Evolutionary conservation across 2,888 invertebrate species (phyloP), one percentile per base, ranked within the genome.

Genomic region (Mesopsocus fuscifrons): DNA sequence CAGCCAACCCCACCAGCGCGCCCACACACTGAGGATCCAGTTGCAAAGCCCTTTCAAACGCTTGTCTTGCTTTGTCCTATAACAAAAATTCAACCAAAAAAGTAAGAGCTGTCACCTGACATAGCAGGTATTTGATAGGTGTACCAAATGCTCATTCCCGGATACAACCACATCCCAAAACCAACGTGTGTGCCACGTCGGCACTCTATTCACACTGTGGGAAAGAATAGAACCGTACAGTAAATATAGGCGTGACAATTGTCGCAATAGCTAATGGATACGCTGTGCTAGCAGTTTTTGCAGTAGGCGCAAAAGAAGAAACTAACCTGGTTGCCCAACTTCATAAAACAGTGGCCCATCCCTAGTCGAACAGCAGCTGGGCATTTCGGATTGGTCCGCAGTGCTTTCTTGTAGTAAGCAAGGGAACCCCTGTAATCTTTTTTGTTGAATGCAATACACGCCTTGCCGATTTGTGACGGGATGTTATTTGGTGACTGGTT

Each of bases 271-370:
- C n/a, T n/a, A n/a, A n/a, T n/a, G n/a, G n/a, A n/a, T n/a, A n/a
- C n/a, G n/a, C n/a, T n/a, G n/a, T n/a, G n/a, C n/a, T n/a, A n/a
- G n/a, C n/a, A n/a, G n/a, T n/a, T n/a, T n/a, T n/a, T n/a, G n/a
- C n/a, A n/a, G n/a, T n/a, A n/a, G n/a, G n/a, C n/a, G n/a, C n/a
- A n/a, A n/a, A n/a, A n/a, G n/a, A n/a, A n/a, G n/a, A n/a, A n/a
- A n/a, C n/a, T n/a, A n/a, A n/a, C n/a, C n/a, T n/a, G n/a, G 57
- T 94, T 92, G 51, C 80, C 87, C 50, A 98, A 67, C 60, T 95
- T 95, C 66, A 95, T 81, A 57, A 95, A 97, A 64, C 98, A 98
- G 59, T 97, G 95, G 0, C 95, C 98, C 83, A 99, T 92, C 41
- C 97, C 98, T 44, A 98, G 71, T 38, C 98, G 70, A 17, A 99